Percentiles rank a stretch among this genome's conserved stretches.
phyloP scores from a whole-genome alignment of 2,113 vertebrate species.

The Axis porcinus region DNA sequence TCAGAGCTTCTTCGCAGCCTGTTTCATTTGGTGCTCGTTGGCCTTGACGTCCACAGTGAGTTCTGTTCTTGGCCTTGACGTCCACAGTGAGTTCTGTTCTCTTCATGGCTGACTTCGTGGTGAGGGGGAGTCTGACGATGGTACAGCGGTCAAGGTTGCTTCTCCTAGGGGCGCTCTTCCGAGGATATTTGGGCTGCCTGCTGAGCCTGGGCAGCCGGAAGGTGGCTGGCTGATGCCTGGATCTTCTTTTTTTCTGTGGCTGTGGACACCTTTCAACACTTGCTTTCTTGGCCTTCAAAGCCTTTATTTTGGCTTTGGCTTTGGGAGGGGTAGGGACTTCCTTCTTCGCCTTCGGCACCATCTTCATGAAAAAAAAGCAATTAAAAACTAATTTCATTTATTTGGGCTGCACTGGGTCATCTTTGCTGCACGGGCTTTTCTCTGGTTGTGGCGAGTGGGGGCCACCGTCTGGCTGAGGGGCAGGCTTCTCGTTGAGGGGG shows the following conservation, averaged over 20 bases:
- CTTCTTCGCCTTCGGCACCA: fast-evolving
- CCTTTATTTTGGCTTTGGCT: not conserved
- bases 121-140: not conserved
- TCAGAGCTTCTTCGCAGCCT: not conserved
- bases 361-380: not conserved
- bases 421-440: not conserved
- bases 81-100: not conserved
- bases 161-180: not conserved
- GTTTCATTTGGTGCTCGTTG: not conserved
- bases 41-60: not conserved
- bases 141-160: not conserved
- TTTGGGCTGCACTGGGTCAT: not conserved
- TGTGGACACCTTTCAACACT: not conserved
- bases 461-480: not conserved
- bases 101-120: not conserved
- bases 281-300: not conserved
- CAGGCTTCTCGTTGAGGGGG: not conserved
- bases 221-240: not conserved
- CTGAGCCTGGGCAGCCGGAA: not conserved
- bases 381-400: not conserved
- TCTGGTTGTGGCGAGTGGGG: not conserved
- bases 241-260: not conserved
- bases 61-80: not conserved
- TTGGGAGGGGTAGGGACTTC: not conserved
- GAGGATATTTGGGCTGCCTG: not conserved